Evolutionary conservation across 2,797 vertebrate genomes (phyloP).

Genomic region (Rhadinocentrus ornatus): DNA sequence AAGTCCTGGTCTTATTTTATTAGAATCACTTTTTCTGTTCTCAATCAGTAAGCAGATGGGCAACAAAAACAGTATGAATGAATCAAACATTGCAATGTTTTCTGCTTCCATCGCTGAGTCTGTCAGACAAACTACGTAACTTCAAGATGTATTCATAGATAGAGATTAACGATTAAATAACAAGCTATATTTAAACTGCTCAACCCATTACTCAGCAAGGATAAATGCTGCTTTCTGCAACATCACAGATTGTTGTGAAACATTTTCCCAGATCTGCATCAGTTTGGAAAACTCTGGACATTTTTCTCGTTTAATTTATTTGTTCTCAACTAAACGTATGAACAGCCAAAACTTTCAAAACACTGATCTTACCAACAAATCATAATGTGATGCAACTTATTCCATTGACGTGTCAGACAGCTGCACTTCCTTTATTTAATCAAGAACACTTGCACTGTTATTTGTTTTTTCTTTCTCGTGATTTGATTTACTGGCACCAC

Average conservation of each 20-base stretch:
- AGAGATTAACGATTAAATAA: background rate
- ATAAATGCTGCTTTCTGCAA: conserved; percentile 8
- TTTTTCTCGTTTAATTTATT: conserved; percentile 1
- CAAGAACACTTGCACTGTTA: conserved; percentile 1
- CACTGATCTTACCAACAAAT: background rate
- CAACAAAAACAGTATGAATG: background rate
- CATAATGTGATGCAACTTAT: background rate
- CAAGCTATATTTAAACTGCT: background rate
- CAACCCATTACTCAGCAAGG: background rate
- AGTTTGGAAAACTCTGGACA: background rate
- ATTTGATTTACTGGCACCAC: background rate
- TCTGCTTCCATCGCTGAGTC: background rate
- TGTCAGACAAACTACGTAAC: background rate
- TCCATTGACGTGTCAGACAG: background rate
- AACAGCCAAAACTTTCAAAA: background rate
- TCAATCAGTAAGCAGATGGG: conserved; percentile 8
- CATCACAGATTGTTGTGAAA: background rate
- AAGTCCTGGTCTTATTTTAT: background rate
- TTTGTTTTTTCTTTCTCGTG: background rate
- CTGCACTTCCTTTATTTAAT: conserved; percentile 2
- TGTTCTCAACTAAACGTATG: background rate
- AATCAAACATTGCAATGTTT: background rate
- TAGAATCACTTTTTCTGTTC: conserved; percentile 3
- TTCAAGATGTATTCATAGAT: conserved; percentile 27
- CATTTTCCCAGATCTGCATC: background rate